These are phyloP conservation scores for Drosophila kambysellisi DNA, from an alignment of 2,888 invertebrate genomes.

Conservation along the genomic window DNA sequence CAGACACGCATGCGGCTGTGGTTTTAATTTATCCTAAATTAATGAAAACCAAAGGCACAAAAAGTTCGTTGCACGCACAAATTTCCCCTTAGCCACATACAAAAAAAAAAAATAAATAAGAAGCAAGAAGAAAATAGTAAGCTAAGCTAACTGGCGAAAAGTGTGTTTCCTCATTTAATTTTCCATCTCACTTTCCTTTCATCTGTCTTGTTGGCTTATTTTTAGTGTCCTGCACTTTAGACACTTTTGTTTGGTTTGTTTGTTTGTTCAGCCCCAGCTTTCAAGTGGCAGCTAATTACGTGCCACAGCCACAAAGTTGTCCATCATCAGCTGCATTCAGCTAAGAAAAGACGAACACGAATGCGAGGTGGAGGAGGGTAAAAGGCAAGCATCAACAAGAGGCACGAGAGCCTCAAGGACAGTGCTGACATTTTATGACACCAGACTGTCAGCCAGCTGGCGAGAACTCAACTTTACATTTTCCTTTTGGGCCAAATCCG, in stretches of 20 bases:
- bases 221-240: conserved; percentile 59
- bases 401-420: conserved; percentile 17
- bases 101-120: not conserved
- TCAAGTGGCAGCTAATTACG: conserved; percentile 63
- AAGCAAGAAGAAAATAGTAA: not conserved
- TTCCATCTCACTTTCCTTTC: conserved; percentile 7
- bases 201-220: conserved; percentile 23
- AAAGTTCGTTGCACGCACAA: conserved; percentile 54
- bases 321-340: conserved; percentile 34
- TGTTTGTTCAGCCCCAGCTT: conserved; percentile 34
- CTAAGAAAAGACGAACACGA: not conserved
- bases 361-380: not conserved
- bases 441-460: conserved; percentile 17
- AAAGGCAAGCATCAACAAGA: not conserved
- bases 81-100: not conserved
- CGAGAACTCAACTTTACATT: conserved; percentile 3
- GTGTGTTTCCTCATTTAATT: conserved; percentile 8
- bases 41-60: conserved; percentile 76
- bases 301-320: conserved; percentile 43
- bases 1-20: conserved; percentile 68
- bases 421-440: conserved; percentile 54
- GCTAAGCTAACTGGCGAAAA: conserved; percentile 7
- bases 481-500: conserved; percentile 40
- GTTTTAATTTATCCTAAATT: conserved; percentile 84
- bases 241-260: conserved; percentile 37